Conservation (phyloP, 2,113 vertebrate genomes). For the Procavia capensis region DNA sequence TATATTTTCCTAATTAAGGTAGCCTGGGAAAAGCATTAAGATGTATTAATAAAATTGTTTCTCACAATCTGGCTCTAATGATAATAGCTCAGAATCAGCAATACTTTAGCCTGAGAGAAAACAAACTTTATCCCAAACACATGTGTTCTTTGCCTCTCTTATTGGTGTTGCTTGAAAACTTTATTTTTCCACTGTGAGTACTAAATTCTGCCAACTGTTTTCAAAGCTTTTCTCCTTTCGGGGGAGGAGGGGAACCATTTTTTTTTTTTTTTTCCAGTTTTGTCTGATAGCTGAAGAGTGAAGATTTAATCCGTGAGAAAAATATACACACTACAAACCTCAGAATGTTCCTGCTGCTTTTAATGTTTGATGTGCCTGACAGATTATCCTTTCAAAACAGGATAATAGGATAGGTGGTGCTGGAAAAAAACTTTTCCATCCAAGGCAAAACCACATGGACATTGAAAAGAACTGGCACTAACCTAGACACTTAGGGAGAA, state of each 20-base stretch:
- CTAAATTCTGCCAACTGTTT: constrained; percentile 65
- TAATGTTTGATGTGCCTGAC: constrained; percentile 71
- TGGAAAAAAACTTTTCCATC: constrained; percentile 70
- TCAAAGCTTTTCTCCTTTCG: constrained; percentile 70
- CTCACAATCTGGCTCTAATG: constrained; percentile 56
- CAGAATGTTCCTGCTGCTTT: constrained; percentile 67
- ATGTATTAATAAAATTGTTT: constrained; percentile 64
- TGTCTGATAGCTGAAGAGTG: constrained; percentile 65
- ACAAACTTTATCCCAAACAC: constrained; percentile 66
- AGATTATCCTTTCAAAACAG: constrained; percentile 71
- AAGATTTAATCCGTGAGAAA: constrained; percentile 74
- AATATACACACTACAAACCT: constrained; percentile 66
- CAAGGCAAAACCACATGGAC: constrained; percentile 66
- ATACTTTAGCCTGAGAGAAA: constrained; percentile 69
- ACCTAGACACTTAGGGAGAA: neutral
- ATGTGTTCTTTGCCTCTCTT: constrained; percentile 61
- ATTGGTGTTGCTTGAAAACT: constrained; percentile 66
- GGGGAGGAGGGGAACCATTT: neutral
- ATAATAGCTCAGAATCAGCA: constrained; percentile 64
- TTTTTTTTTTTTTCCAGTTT: constrained; percentile 45
- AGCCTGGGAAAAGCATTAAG: constrained; percentile 61
- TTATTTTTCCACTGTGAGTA: constrained; percentile 56
- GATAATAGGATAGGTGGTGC: constrained; percentile 65
- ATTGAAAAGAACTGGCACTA: constrained; percentile 53
- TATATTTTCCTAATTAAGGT: constrained; percentile 43